Percentiles rank a stretch among this genome's conserved stretches.
Conservation (phyloP, 2,888 invertebrate genomes). For the Hipparchia sbordonii region DNA sequence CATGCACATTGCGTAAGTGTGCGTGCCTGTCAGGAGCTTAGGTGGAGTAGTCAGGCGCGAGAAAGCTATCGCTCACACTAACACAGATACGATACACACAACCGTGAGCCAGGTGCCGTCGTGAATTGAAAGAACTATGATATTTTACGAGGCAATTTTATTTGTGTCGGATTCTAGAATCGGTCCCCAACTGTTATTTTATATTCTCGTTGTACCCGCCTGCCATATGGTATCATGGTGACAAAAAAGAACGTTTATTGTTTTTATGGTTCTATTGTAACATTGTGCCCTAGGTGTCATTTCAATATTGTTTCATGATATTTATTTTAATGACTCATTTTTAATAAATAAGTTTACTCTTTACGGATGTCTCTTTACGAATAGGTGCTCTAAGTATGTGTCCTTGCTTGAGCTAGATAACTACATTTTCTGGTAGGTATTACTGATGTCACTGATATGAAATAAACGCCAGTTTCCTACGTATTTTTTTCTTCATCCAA, state of each 20-base stretch:
- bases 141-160: too few relatives aligned
- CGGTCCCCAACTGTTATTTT: constrained; percentile 37
- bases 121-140: too few relatives aligned
- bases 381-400: not conserved
- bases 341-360: not conserved
- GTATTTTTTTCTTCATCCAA: not conserved
- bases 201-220: constrained; percentile 21
- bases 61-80: too few relatives aligned
- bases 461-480: not conserved
- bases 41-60: too few relatives aligned
- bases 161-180: constrained; percentile 19
- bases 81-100: too few relatives aligned
- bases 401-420: too few relatives aligned
- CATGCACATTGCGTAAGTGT: too few relatives aligned
- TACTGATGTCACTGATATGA: not conserved
- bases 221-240: constrained; percentile 37
- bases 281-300: constrained; percentile 18
- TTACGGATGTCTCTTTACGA: not conserved
- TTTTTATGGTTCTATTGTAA: constrained; percentile 32
- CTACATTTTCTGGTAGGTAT: too few relatives aligned
- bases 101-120: too few relatives aligned
- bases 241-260: constrained; percentile 29
- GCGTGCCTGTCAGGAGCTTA: too few relatives aligned
- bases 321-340: constrained; percentile 1
- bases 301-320: constrained; percentile 17